Evolutionary conservation across 2,888 invertebrate genomes (phyloP).

Genomic region (Megalurothrips usitatus): DNA sequence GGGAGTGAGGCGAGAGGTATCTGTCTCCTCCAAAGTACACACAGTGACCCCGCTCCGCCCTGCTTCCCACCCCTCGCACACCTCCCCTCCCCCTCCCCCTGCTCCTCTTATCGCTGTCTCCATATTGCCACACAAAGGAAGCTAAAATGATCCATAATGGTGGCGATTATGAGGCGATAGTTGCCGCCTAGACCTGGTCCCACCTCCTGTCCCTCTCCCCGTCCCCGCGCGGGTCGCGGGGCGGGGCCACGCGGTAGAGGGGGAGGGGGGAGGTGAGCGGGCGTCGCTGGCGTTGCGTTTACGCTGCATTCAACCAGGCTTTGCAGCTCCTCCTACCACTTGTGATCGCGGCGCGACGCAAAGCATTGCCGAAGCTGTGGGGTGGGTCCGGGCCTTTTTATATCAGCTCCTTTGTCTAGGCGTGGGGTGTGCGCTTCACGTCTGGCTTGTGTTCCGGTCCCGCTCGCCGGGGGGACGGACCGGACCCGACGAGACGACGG

Average conservation of each 20-base stretch:
- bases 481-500: no score
- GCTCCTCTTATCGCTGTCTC: constrained; percentile 4
- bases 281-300: no score
- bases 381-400: not conserved
- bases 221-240: no score
- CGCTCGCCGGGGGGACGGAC: no score
- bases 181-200: not conserved
- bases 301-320: no score
- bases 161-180: constrained; percentile 22
- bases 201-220: not conserved
- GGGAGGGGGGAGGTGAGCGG: no score
- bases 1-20: no score
- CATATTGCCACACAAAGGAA: constrained; percentile 16
- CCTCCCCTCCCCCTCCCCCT: not conserved
- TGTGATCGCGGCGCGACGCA: not conserved
- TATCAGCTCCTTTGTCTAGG: not conserved
- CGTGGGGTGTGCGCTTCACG: not conserved
- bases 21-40: not conserved
- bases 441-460: not conserved
- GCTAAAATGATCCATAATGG: constrained; percentile 26
- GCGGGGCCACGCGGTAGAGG: no score
- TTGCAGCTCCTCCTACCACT: constrained; percentile 1
- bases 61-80: not conserved
- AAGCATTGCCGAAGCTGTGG: not conserved
- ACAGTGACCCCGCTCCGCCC: not conserved